Evolutionary conservation across 2,888 invertebrate genomes (phyloP).

Genomic region (Drosophila multiciliata): DNA sequence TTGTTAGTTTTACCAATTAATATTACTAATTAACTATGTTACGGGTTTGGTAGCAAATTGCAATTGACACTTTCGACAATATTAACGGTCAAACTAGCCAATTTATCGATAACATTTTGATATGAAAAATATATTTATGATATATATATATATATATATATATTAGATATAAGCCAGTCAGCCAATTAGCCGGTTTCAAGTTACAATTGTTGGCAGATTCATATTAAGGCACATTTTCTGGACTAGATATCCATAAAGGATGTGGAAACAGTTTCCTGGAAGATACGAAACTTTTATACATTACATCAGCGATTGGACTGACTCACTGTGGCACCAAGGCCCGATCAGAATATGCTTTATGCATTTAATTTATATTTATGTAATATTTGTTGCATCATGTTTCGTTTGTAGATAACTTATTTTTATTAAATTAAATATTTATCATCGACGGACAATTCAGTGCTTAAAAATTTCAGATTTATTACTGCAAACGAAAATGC

Average conservation of each 20-base stretch:
- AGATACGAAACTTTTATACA: not conserved
- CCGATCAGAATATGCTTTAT: not conserved
- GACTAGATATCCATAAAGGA: not conserved
- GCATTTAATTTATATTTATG: not conserved
- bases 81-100: conserved; percentile 3
- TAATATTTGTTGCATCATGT: not conserved
- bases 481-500: not conserved
- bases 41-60: conserved; percentile 4
- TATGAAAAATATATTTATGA: not conserved
- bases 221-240: too few relatives aligned
- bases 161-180: not conserved
- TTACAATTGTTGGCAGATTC: not conserved
- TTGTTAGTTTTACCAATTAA: not conserved
- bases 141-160: too few relatives aligned
- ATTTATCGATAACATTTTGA: conserved; percentile 21
- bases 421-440: not conserved
- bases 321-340: conserved; percentile 10
- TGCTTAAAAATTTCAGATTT: not conserved
- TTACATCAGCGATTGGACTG: conserved; percentile 4
- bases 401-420: not conserved
- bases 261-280: not conserved
- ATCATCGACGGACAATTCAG: not conserved
- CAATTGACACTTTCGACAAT: conserved; percentile 3
- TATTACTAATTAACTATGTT: not conserved
- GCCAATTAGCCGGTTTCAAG: not conserved